Evolutionary conservation across 2,113 vertebrate species (phyloP).

Genomic region (Misgurnus mizolepis): DNA sequence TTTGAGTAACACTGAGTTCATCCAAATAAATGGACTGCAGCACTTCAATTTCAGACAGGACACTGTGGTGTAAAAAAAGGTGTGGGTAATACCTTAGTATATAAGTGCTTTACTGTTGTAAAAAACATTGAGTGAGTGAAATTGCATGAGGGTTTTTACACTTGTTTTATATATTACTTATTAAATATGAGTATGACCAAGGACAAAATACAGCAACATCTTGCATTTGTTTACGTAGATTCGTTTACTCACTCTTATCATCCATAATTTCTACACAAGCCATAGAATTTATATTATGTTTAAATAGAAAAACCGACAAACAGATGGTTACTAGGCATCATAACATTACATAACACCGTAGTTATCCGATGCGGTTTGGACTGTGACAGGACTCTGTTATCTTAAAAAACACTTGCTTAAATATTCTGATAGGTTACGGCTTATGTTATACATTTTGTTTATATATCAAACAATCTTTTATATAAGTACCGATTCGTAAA

Average conservation of each 20-base stretch:
- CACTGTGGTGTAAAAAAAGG: slow-evolving; percentile 68
- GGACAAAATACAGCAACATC: neutral
- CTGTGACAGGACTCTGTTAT: neutral
- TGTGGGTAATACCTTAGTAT: neutral
- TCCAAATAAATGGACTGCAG: slow-evolving; percentile 95
- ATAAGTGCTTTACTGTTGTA: neutral
- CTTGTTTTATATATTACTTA: too few species aligned
- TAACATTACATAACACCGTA: neutral
- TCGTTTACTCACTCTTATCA: neutral
- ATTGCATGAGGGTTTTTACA: neutral
- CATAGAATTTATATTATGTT: neutral
- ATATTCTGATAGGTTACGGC: neutral
- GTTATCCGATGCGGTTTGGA: neutral
- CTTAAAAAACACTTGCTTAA: neutral
- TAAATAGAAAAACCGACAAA: too few species aligned
- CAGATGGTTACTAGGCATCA: neutral
- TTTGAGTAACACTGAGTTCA: slow-evolving; percentile 80
- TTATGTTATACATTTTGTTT: neutral
- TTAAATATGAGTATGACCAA: neutral
- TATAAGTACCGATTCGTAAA: neutral
- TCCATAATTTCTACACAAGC: neutral
- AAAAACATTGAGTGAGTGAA: neutral
- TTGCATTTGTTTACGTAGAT: neutral
- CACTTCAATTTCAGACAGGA: slow-evolving; percentile 87
- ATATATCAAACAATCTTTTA: neutral